A percentile compares a stretch with the other conserved stretches of the same genome.
These are phyloP conservation scores for Tapera naevia DNA, from an alignment of 2,797 vertebrate species.

Conservation along the genomic window DNA sequence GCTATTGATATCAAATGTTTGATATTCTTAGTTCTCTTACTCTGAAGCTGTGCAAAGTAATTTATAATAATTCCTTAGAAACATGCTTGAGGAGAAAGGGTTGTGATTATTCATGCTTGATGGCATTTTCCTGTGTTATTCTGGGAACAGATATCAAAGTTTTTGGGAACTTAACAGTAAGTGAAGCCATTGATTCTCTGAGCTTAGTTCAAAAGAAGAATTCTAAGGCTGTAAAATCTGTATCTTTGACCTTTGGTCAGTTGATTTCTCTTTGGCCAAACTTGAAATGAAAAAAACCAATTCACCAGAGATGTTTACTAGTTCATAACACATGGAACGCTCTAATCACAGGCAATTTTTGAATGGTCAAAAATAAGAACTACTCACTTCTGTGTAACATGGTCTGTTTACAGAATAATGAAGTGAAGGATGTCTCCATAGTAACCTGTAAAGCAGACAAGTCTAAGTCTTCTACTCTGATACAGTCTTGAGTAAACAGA, in stretches of 20 bases:
- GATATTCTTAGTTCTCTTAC: neutral
- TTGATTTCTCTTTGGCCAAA: neutral
- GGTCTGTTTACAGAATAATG: conserved; percentile 33
- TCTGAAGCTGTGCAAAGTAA: neutral
- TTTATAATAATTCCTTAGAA: neutral
- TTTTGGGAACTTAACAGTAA: neutral
- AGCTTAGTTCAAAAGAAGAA: neutral
- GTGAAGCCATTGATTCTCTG: neutral
- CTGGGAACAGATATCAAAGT: neutral
- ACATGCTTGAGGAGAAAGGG: neutral
- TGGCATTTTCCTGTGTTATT: neutral
- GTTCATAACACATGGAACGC: neutral
- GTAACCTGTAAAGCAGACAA: conserved; percentile 52
- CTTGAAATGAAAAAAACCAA: neutral
- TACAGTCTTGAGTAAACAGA: neutral
- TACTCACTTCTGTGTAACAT: neutral
- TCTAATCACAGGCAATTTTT: neutral
- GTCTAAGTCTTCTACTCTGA: conserved; percentile 3
- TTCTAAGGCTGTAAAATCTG: neutral
- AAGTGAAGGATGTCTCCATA: conserved; percentile 49
- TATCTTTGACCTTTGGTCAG: neutral
- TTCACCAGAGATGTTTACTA: neutral
- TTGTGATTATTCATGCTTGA: neutral
- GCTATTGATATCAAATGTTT: neutral
- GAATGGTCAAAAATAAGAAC: conserved; percentile 2